phyloP scores from a whole-genome alignment of 1,140 invertebrate species.

The Dufourea novaeangliae region DNA sequence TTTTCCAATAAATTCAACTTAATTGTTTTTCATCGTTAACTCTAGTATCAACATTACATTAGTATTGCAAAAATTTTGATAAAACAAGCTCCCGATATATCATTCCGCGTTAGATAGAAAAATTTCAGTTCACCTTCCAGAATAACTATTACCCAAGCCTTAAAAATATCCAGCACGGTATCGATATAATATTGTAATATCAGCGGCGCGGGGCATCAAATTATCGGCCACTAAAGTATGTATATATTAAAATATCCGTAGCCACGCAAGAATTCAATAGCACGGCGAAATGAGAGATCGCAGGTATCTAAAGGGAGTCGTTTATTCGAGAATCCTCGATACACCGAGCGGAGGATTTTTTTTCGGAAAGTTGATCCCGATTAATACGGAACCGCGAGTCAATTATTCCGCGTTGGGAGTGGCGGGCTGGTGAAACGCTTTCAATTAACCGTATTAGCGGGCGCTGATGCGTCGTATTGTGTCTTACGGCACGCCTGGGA shows the following conservation, averaged over 20 bases:
- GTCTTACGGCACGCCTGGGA: background rate
- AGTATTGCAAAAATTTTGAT: too few species aligned
- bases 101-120: too few species aligned
- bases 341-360: background rate
- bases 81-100: too few species aligned
- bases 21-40: too few species aligned
- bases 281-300: background rate
- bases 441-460: background rate
- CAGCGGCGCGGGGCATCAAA: background rate
- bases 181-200: background rate
- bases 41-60: too few species aligned
- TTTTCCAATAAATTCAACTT: too few species aligned
- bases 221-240: background rate
- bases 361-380: too few species aligned
- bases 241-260: conserved; percentile 8
- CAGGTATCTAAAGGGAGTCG: background rate
- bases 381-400: background rate
- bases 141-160: too few species aligned
- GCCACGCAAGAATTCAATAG: conserved; percentile 2
- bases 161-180: background rate
- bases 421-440: too few species aligned
- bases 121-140: too few species aligned
- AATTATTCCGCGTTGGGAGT: too few species aligned
- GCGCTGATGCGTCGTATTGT: background rate
- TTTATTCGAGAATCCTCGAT: background rate